Evolutionary conservation across 2,888 invertebrate species (phyloP), one percentile per base, ranked within the genome.

Genomic region (Ophion ellenae): DNA sequence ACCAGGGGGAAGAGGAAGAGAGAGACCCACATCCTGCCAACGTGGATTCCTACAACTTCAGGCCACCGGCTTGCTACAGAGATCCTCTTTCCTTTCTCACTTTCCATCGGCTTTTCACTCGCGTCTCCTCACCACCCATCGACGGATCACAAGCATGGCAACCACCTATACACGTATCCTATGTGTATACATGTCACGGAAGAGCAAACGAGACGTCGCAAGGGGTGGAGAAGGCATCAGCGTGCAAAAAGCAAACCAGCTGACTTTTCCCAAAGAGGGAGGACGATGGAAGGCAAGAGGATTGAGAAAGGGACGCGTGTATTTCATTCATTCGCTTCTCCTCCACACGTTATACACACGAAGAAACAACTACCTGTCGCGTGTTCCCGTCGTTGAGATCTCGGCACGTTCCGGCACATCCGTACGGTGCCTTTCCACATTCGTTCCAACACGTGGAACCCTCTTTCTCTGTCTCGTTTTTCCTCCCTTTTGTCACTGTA

Each of bases 11-110:
- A 78, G 82, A 53, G 79, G 71, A 45, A 78, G 53, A 63, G 75
- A 90, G 90, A 92, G 91, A 92, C 91, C 91, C 91, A 92, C 91
- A 92, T 92, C 91, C 91, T 92, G 90, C 87, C 90, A n/a, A 36
- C 75, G 73, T 40, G 57, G 90, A 92, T 92, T 93, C 92, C 92
- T 93, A 92, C 92, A 92, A 93, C 92, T 93, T 92, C 88, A 89
- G 89, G 89, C 90, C 90, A 91, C 91, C 91, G 92, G 92, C 92
- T 92, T 92, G 92, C 90, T 91, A 77, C 85, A 61, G 76, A 64
- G 71, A 32, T 81, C 80, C 80, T 69, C 67, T 83, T 77, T 80
- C 83, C 77, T 81, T 66, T 67, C 20, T 80, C 77, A 57, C 59
- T 64, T 74, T 47, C 63, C 73, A 74, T 67, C 66, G 77, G 61